phyloP scores from a whole-genome alignment of 2,888 invertebrate genomes.

The Drosophila fungiperda region DNA sequence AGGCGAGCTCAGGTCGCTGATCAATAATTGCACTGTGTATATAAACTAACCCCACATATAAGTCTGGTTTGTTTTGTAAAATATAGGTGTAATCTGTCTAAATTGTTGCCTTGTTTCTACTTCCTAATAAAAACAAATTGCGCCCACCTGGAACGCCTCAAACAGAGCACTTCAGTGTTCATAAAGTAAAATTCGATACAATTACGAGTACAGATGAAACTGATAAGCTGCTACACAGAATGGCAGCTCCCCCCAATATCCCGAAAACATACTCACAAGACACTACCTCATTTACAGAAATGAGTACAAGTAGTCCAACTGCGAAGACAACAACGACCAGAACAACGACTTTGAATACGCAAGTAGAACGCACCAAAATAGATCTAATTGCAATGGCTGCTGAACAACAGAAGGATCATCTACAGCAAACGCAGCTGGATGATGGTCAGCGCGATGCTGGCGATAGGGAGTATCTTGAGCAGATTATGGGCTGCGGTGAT shows the following conservation, averaged over 20 bases:
- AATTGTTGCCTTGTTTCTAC: slow-evolving; percentile 80
- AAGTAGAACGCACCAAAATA: slow-evolving; percentile 64
- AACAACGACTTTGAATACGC: slow-evolving; percentile 56
- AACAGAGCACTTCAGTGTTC: slow-evolving; percentile 84
- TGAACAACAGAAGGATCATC: slow-evolving; percentile 14
- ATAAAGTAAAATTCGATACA: slow-evolving; percentile 75
- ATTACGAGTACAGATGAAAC: slow-evolving; percentile 81
- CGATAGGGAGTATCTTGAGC: slow-evolving; percentile 75
- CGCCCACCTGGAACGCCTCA: slow-evolving; percentile 63
- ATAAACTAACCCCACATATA: slow-evolving; percentile 67
- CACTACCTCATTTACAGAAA: slow-evolving; percentile 85
- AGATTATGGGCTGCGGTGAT: slow-evolving; percentile 85
- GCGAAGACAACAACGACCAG: slow-evolving; percentile 61
- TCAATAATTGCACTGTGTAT: slow-evolving; percentile 68
- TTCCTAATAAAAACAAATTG: slow-evolving; percentile 52
- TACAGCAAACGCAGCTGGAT: slow-evolving; percentile 27
- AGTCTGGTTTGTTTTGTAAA: slow-evolving; percentile 66
- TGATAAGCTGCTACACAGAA: slow-evolving; percentile 80
- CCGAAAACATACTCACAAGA: slow-evolving; percentile 71
- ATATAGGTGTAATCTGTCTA: slow-evolving; percentile 76
- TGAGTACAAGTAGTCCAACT: slow-evolving; percentile 83
- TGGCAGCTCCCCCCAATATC: slow-evolving; percentile 61
- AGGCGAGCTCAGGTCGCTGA: slow-evolving; percentile 32
- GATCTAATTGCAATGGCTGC: slow-evolving; percentile 45
- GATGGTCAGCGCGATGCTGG: slow-evolving; percentile 46